These are phyloP conservation scores for Campaea margaritaria DNA, from an alignment of 2,888 invertebrate species.

Conservation along the genomic window DNA sequence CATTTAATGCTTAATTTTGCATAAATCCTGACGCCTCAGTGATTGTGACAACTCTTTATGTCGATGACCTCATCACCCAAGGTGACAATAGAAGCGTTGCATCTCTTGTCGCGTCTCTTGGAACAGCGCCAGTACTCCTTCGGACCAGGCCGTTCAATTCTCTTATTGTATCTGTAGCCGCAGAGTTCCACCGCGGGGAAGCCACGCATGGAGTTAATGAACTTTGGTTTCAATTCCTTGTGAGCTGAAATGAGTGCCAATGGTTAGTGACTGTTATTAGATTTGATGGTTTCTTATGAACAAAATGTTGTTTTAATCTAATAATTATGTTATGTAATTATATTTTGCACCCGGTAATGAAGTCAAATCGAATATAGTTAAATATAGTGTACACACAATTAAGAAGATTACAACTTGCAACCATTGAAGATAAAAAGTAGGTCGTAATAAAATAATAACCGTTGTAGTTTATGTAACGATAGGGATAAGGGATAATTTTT, in stretches of 20 bases:
- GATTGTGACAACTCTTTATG: conserved; percentile 56
- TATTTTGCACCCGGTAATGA: too few relatives aligned
- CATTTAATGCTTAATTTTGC: too few relatives aligned
- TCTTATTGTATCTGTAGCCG: conserved; percentile 60
- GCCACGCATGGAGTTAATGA: conserved; percentile 45
- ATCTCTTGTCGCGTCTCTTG: conserved; percentile 54
- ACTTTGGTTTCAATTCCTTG: conserved; percentile 52
- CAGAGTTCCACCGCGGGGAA: conserved; percentile 63
- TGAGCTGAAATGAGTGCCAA: conserved; percentile 37
- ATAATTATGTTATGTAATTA: too few relatives aligned
- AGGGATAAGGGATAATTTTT: too few relatives aligned
- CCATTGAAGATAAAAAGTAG: too few relatives aligned
- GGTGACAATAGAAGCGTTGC: conserved; percentile 61
- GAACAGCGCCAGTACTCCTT: conserved; percentile 61
- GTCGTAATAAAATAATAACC: too few relatives aligned
- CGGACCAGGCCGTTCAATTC: conserved; percentile 54
- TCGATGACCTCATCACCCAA: conserved; percentile 55
- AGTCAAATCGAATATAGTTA: too few relatives aligned
- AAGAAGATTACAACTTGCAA: too few relatives aligned
- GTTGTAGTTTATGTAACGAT: too few relatives aligned
- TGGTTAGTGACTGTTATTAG: not conserved
- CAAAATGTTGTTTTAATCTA: too few relatives aligned
- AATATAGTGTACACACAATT: too few relatives aligned
- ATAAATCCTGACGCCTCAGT: conserved; percentile 35
- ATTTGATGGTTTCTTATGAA: too few relatives aligned